Conservation (phyloP, 2,797 vertebrate genomes). For the Halcyon chelicuti region DNA sequence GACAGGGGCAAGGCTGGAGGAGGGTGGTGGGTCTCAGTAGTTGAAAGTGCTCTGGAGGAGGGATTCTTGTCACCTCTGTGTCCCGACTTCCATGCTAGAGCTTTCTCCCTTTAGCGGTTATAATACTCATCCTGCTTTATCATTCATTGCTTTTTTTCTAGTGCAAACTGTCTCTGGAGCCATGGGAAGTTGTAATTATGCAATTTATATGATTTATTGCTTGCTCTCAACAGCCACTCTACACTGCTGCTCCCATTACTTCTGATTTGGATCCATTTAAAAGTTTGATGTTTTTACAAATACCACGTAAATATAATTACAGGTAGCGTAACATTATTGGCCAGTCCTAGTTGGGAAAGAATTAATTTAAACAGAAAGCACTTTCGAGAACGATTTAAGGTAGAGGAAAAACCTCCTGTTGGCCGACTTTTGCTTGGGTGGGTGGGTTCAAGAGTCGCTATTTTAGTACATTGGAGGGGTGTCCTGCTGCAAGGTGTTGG, state of each 20-base stretch:
- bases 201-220: conserved; percentile 53
- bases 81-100: not conserved
- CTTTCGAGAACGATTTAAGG: not conserved
- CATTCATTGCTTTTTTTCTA: not conserved
- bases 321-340: not conserved
- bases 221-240: not conserved
- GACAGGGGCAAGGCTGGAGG: not conserved
- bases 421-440: not conserved
- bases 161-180: not conserved
- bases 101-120: not conserved
- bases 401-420: not conserved
- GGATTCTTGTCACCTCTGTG: not conserved
- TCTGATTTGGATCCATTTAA: not conserved
- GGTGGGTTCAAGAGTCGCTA: not conserved
- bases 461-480: not conserved
- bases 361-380: not conserved
- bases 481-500: not conserved
- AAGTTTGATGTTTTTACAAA: not conserved
- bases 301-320: not conserved
- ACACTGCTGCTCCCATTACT: not conserved
- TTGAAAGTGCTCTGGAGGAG: accelerated
- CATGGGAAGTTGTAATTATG: conserved; percentile 21
- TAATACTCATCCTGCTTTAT: not conserved
- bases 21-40: accelerated
- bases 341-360: not conserved